phyloP scores from a whole-genome alignment of 2,797 vertebrate genomes.

The Sebastes hubbsi region DNA sequence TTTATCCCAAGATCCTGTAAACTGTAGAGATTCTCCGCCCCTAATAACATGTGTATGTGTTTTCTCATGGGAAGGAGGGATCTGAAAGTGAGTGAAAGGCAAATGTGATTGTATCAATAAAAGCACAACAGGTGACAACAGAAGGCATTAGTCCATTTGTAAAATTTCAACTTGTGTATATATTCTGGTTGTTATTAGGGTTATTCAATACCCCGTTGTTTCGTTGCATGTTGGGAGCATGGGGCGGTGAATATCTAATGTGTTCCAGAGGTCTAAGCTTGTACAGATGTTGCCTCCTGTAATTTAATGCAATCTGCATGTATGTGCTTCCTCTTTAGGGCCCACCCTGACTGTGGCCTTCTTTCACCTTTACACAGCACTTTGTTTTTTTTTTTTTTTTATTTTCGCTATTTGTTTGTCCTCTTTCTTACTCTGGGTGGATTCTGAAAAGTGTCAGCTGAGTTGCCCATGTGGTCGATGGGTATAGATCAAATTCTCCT shows the following conservation, averaged over 20 bases:
- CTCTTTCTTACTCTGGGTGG: conserved; percentile 15
- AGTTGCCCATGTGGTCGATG: conserved; percentile 44
- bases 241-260: conserved; percentile 56
- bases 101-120: neutral
- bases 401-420: conserved; percentile 15
- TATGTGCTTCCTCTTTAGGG: conserved; percentile 66
- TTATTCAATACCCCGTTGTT: conserved; percentile 37
- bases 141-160: neutral
- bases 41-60: neutral
- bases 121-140: neutral
- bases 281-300: conserved; percentile 75
- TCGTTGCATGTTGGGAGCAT: conserved; percentile 39
- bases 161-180: neutral
- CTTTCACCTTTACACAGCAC: conserved; percentile 20
- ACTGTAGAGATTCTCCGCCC: neutral
- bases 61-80: neutral
- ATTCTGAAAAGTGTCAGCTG: conserved; percentile 38
- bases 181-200: conserved; percentile 45
- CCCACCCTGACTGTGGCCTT: conserved; percentile 63
- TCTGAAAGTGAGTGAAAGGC: neutral
- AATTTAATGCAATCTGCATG: conserved; percentile 75
- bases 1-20: neutral
- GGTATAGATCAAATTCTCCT: conserved; percentile 61
- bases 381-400: neutral
- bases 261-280: conserved; percentile 72